These are phyloP conservation scores for Mareca penelope DNA, from an alignment of 2,797 vertebrate genomes.

Conservation along the genomic window DNA sequence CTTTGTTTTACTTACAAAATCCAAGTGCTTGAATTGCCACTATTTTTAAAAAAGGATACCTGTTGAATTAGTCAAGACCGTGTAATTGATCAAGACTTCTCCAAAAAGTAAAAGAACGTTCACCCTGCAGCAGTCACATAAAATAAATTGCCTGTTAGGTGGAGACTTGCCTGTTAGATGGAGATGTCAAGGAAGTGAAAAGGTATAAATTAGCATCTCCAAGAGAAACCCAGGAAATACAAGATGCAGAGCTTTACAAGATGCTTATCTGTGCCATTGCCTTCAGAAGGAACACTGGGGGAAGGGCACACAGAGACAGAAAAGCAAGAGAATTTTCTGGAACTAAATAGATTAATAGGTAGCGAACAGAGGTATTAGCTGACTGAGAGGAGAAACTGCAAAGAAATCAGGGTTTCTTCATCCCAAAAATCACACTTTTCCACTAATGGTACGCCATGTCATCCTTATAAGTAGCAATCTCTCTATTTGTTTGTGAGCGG, in stretches of 20 bases:
- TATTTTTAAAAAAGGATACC: not conserved
- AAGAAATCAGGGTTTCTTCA: not conserved
- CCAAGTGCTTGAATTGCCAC: not conserved
- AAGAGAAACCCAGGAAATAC: not conserved
- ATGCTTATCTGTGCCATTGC: not conserved
- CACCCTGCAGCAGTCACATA: not conserved
- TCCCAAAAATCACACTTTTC: not conserved
- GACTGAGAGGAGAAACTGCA: not conserved
- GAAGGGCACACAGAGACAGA: accelerated
- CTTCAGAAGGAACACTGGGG: not conserved
- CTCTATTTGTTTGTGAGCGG: accelerated
- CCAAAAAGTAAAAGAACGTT: not conserved
- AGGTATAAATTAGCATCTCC: constrained; percentile 39
- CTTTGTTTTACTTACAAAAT: not conserved
- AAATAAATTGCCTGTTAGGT: not conserved
- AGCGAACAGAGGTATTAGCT: not conserved
- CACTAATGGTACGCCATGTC: not conserved
- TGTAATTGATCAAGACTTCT: not conserved
- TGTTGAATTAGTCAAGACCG: not conserved
- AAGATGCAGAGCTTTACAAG: not conserved
- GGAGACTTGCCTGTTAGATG: accelerated
- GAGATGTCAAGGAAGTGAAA: not conserved
- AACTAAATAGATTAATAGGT: not conserved
- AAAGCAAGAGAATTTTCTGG: not conserved
- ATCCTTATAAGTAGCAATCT: not conserved